Conservation (phyloP, 2,888 invertebrate species). For the Hemithea aestivaria region DNA sequence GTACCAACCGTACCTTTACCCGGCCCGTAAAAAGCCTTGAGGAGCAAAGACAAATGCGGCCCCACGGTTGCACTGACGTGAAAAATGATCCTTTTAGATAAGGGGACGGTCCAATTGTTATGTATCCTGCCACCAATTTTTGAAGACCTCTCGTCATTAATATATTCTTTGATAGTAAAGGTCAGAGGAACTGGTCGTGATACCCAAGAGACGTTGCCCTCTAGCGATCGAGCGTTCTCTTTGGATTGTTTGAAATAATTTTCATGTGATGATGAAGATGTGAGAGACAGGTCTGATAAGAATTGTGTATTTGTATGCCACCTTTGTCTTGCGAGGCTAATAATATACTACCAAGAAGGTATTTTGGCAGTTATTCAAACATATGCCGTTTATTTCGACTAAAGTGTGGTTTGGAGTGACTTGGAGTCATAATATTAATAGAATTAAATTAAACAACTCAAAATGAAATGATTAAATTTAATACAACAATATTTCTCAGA, state of each 20-base stretch:
- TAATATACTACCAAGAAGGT: too few relatives aligned
- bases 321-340: too few relatives aligned
- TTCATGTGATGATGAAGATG: constrained; percentile 31
- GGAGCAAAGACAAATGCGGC: constrained; percentile 68
- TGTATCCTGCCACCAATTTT: constrained; percentile 45
- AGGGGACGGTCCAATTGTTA: constrained; percentile 65
- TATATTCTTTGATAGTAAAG: constrained; percentile 9
- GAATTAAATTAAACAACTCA: too few relatives aligned
- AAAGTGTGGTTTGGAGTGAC: too few relatives aligned
- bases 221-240: constrained; percentile 40
- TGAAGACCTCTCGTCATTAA: constrained; percentile 28
- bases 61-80: constrained; percentile 66
- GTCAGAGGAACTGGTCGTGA: constrained; percentile 29
- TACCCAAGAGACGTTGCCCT: constrained; percentile 39
- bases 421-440: too few relatives aligned
- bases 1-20: constrained; percentile 44
- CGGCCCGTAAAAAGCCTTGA: constrained; percentile 59
- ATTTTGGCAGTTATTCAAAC: too few relatives aligned
- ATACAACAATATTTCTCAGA: too few relatives aligned
- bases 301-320: too few relatives aligned
- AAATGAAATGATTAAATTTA: too few relatives aligned
- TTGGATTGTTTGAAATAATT: constrained; percentile 51
- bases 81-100: constrained; percentile 72
- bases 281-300: constrained; percentile 14
- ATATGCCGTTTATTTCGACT: too few relatives aligned